Conservation (phyloP, 2,797 vertebrate genomes). For the Sebastes itinus region DNA sequence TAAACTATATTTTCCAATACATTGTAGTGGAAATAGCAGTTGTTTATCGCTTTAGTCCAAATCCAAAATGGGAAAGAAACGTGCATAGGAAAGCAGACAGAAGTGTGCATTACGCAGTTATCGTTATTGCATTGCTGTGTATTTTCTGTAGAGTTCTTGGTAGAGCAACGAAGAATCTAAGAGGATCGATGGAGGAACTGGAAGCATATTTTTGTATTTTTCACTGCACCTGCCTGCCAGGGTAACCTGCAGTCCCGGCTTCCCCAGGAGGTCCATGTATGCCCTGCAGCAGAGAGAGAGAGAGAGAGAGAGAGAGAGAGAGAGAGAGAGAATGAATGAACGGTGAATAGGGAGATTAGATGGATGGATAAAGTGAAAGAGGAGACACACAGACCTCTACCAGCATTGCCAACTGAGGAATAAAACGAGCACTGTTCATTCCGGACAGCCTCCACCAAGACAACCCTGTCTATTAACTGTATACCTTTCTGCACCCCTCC, state of each 20-base stretch:
- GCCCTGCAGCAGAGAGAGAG: constrained; percentile 82
- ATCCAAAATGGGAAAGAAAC: not conserved
- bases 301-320: constrained; percentile 11
- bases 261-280: constrained; percentile 88
- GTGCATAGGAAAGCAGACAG: not conserved
- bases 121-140: not conserved
- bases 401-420: constrained; percentile 66
- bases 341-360: constrained; percentile 69
- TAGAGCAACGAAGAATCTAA: constrained; percentile 26
- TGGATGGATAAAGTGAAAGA: constrained; percentile 75
- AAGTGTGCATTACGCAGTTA: not conserved
- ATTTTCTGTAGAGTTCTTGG: constrained; percentile 33
- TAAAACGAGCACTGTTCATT: constrained; percentile 80
- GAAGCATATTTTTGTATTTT: constrained; percentile 71
- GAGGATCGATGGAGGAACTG: constrained; percentile 48
- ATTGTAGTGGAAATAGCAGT: not conserved
- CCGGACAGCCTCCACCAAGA: constrained; percentile 32
- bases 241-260: constrained; percentile 91
- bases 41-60: not conserved
- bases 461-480: constrained; percentile 41
- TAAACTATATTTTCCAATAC: not conserved
- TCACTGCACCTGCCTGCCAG: constrained; percentile 99
- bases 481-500: constrained; percentile 43
- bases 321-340: constrained; percentile 64
- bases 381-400: constrained; percentile 64